A percentile compares a stretch with the other conserved stretches of the same genome.
phyloP scores from a whole-genome alignment of 2,888 invertebrate genomes.

The Diadegma fenestrale region DNA sequence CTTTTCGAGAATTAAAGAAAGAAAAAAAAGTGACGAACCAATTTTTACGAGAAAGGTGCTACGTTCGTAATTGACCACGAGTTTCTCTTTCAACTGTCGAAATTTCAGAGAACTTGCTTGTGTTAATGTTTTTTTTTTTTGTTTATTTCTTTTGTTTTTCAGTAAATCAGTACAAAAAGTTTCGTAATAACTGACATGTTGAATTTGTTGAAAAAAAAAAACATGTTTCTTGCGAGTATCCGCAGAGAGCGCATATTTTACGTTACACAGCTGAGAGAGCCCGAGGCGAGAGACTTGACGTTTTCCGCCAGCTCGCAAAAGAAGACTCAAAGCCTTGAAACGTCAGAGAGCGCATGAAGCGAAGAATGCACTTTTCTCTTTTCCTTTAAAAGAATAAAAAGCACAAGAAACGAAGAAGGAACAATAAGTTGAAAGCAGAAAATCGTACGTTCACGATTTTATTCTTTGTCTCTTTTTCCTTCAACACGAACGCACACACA shows the following conservation, averaged over 20 bases:
- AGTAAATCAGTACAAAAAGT: not conserved
- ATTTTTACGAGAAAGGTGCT: not conserved
- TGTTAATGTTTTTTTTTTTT: not conserved
- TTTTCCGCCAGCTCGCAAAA: slow-evolving; percentile 24
- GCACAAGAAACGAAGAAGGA: not conserved
- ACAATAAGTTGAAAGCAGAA: not conserved
- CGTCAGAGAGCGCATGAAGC: slow-evolving; percentile 14
- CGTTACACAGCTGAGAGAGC: slow-evolving; percentile 18
- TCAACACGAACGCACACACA: not conserved
- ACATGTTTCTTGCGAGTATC: not conserved
- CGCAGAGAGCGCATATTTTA: slow-evolving; percentile 1
- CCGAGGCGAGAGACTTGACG: slow-evolving; percentile 9
- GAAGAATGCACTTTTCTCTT: slow-evolving; percentile 31
- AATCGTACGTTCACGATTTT: too few species aligned
- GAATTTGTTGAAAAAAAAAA: not conserved
- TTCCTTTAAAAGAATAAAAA: slow-evolving; percentile 15
- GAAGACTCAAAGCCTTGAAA: slow-evolving; percentile 17
- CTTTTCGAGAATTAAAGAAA: not conserved
- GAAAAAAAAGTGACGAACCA: not conserved
- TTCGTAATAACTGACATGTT: not conserved
- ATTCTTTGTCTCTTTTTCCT: slow-evolving; percentile 1
- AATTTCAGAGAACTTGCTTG: not conserved
- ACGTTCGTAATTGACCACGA: not conserved
- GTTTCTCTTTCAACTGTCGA: not conserved
- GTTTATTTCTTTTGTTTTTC: not conserved